Conservation (phyloP, 2,888 invertebrate genomes). For the Andrena camellia region DNA sequence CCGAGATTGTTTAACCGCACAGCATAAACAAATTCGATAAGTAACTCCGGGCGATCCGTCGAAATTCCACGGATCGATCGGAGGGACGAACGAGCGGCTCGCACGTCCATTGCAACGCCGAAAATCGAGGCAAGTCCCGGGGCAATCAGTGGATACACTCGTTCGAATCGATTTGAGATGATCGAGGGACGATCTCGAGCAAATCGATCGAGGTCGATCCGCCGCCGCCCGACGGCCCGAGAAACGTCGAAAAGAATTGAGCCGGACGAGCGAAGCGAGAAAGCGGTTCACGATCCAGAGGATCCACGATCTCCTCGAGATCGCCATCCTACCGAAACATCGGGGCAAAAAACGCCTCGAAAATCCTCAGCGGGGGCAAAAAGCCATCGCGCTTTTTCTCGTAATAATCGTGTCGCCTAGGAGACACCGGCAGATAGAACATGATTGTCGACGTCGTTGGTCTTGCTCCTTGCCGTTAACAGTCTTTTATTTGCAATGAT, state of each 20-base stretch:
- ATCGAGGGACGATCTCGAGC: conserved; percentile 68
- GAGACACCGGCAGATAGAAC: conserved; percentile 44
- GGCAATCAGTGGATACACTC: conserved; percentile 59
- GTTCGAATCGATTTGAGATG: conserved; percentile 69
- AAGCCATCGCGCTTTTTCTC: conserved; percentile 30
- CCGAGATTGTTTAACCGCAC: conserved; percentile 15
- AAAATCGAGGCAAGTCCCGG: conserved; percentile 61
- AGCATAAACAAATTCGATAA: conserved; percentile 22
- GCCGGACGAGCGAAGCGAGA: conserved; percentile 72
- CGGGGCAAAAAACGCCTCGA: conserved; percentile 56
- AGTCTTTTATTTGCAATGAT: conserved; percentile 23
- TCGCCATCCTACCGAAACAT: conserved; percentile 77
- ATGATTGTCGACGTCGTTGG: conserved; percentile 8
- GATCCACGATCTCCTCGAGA: conserved; percentile 51
- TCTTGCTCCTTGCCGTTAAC: conserved; percentile 22
- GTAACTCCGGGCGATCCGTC: background rate
- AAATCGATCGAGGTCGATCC: conserved; percentile 67
- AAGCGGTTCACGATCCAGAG: conserved; percentile 73
- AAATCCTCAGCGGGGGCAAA: conserved; percentile 55
- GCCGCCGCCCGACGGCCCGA: conserved; percentile 37
- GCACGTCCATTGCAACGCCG: conserved; percentile 40
- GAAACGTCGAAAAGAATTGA: conserved; percentile 68
- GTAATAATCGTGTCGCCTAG: conserved; percentile 34
- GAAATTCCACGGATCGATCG: background rate
- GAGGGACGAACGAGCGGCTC: conserved; percentile 1